Evolutionary conservation across 2,888 invertebrate species (phyloP), one percentile per base, ranked within the genome.

Genomic region (Eupithecia subumbrata): DNA sequence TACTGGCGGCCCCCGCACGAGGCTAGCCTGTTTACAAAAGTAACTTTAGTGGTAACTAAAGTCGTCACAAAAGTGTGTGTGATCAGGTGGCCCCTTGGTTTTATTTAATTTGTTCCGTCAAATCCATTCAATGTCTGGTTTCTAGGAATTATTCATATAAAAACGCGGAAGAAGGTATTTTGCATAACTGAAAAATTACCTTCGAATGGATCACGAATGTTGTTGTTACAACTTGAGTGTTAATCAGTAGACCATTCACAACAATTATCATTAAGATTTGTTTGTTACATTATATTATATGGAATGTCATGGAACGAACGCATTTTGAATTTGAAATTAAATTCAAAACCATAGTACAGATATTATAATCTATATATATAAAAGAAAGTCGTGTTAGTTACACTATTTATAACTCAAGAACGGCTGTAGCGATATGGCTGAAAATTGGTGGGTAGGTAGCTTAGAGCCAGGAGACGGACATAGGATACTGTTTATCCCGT

Each of bases 131-230:
- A 12, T 25, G 60, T 25, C 11, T 11, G 14, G 60, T 60, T 60
- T 25, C 60, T 12, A 60, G 60, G 11, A 14, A 12, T 25, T 60
- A 60, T 60, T 60, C 25, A 60, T 60, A 14, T 14, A 60, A 56
- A 60, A 60, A 60, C 60, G 60, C 60, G 60, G 60, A 60, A 56
- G 52, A 52, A 4, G 5, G 25, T 60, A 60, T 60, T 60, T 60
- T 25, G 60, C 60, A 60, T 60, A 14, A 60, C 12, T 60, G 22
- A 60, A 25, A n/a, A 22, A 25, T 25, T 25, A 60, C 60, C 60
- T 60, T 60, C 60, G 60, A 60, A 0, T 60, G 5, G 22, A 25
- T 60, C 25, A 60, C 60, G 25, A 60, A 25, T 14, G 60, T 60
- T 56, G 52, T 52, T 56, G 25, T 60, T 25, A 60, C 60, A 60